Evolutionary conservation across 2,888 invertebrate species (phyloP), one percentile per base, ranked within the genome.

Genomic region (Dynastes maya): DNA sequence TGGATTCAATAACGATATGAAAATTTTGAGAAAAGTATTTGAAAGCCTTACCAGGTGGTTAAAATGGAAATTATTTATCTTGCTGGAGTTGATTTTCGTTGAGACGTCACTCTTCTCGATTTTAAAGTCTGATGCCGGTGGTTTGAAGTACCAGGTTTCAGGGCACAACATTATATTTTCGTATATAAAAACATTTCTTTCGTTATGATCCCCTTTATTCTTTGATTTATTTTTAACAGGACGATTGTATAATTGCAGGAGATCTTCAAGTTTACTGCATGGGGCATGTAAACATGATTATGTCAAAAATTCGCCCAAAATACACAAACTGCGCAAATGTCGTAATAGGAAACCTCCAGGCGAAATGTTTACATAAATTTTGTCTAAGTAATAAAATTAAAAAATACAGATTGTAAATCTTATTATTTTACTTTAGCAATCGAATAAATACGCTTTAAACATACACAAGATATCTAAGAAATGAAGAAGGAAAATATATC

Each of bases 111-210:
- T 86, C 79, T 85, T 85, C 82, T 88, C 84, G 80, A 86, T 81
- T 79, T 86, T 86, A 80, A 89, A 87, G 78, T 84, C 84, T 80
- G 89, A 88, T 83, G 87, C 84, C 49, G 90, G 90, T 82, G 90
- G 88, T 82, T 88, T 85, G 84, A 91, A 91, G 82, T 89, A 86
- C 89, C 90, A 91, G 80, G 91, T 89, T 88, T 91, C 91, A 80
- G 92, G 92, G 86, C 90, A 89, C 85, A 91, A 89, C 92, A 92
- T 92, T 87, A 84, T 85, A 85, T 81, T 84, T 74, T 51, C 9
- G 9, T 68, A 8, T 45, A 13, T 45, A 45, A 8, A 3, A 63
- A 16, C 55, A 22, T 22, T 55, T 55, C 55, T 67, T 67, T 22
- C 8, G 22, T 40, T 64, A 64, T 64, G 4, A 27, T n/a, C 45